These are phyloP conservation scores for Heliconius himera DNA, from an alignment of 1,140 invertebrate species.

Conservation along the genomic window DNA sequence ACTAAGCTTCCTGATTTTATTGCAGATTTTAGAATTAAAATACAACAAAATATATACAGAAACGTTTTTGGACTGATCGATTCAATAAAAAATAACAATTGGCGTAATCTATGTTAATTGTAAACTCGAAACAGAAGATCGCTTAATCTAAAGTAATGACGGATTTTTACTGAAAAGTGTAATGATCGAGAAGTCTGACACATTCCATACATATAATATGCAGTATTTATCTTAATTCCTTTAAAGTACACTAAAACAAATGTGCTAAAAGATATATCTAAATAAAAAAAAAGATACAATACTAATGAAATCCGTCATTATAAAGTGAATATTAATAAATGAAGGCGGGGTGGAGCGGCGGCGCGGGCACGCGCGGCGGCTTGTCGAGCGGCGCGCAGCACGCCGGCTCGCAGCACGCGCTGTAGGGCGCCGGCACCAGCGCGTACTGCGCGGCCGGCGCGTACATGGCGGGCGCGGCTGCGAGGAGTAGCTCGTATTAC, in stretches of 20 bases:
- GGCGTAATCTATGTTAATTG: not conserved
- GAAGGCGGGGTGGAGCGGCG: constrained; percentile 71
- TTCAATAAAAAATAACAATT: not conserved
- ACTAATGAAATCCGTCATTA: not conserved
- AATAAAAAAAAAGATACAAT: not conserved
- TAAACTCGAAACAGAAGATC: not conserved
- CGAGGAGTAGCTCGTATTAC: constrained; percentile 15
- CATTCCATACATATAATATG: not conserved
- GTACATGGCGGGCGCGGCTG: constrained; percentile 66
- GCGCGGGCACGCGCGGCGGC: constrained; percentile 63
- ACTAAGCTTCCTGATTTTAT: not conserved
- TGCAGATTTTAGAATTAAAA: not conserved
- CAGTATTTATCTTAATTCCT: not conserved
- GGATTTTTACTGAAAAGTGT: not conserved
- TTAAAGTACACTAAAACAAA: not conserved
- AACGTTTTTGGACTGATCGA: not conserved
- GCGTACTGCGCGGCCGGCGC: constrained; percentile 68
- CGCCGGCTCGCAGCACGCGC: constrained; percentile 66
- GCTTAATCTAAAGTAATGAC: not conserved
- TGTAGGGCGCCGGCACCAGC: constrained; percentile 65
- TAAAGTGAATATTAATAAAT: constrained; percentile 56
- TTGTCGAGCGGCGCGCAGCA: constrained; percentile 74
- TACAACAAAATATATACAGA: not conserved
- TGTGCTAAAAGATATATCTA: not conserved
- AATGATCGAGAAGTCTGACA: not conserved